A percentile compares a stretch with the other conserved stretches of the same genome.
Conservation (phyloP, 2,797 vertebrate genomes). For the Champsocephalus gunnari region DNA sequence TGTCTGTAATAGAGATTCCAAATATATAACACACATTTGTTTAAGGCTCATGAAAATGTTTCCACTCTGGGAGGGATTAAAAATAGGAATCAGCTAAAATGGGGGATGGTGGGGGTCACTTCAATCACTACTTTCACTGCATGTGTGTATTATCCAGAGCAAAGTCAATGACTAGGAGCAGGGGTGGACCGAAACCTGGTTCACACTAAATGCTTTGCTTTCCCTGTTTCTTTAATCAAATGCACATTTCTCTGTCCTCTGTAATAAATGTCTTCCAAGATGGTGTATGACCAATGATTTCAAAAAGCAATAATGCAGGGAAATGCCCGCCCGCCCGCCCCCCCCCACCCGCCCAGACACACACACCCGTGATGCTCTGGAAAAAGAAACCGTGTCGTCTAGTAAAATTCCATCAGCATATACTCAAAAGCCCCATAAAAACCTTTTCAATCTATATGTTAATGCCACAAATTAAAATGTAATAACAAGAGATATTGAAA, state of each 20-base stretch:
- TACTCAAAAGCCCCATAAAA: conserved; percentile 93
- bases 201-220: conserved; percentile 70
- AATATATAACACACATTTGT: conserved; percentile 79
- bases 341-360: conserved; percentile 10
- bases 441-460: conserved; percentile 99
- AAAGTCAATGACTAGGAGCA: conserved; percentile 56
- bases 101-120: conserved; percentile 61
- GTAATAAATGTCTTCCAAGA: conserved; percentile 82
- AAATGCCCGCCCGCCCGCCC: conserved; percentile 75
- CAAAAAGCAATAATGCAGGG: conserved; percentile 85
- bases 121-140: conserved; percentile 76
- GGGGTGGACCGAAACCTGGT: conserved; percentile 66
- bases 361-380: conserved; percentile 69
- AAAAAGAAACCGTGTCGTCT: conserved; percentile 82
- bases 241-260: conserved; percentile 74
- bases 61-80: conserved; percentile 76
- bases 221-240: conserved; percentile 78
- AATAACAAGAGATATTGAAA: conserved; percentile 99
- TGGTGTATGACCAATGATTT: conserved; percentile 79
- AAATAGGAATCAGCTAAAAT: conserved; percentile 80
- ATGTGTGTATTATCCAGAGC: conserved; percentile 73
- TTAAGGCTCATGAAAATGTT: conserved; percentile 76
- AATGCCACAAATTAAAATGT: conserved; percentile 99
- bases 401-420: conserved; percentile 87
- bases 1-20: conserved; percentile 58